Percentiles rank a stretch among this genome's conserved stretches.
These are phyloP conservation scores for Drosophila ercepeae DNA, from an alignment of 1,140 invertebrate genomes.

Conservation along the genomic window DNA sequence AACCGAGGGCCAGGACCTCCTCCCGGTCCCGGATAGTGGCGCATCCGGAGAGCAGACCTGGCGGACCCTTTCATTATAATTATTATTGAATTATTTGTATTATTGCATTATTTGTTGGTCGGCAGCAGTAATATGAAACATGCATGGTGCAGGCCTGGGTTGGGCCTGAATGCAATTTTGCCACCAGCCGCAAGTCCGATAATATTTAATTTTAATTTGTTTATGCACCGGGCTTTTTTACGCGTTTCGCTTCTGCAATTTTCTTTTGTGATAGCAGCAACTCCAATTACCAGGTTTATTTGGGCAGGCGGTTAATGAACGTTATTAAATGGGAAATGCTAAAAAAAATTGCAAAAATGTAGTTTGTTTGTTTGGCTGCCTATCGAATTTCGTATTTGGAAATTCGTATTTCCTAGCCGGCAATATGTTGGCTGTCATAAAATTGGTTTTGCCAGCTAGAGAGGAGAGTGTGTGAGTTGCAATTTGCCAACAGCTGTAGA, in stretches of 20 bases:
- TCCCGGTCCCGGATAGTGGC: background rate
- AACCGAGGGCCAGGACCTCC: constrained; percentile 13
- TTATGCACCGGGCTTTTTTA: constrained; percentile 50
- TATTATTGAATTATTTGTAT: constrained; percentile 81
- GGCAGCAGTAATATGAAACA: constrained; percentile 37
- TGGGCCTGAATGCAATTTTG: constrained; percentile 61
- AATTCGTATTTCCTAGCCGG: constrained; percentile 35
- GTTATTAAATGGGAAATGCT: constrained; percentile 57
- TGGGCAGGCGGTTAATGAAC: constrained; percentile 67
- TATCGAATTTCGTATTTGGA: constrained; percentile 58
- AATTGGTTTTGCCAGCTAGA: constrained; percentile 44
- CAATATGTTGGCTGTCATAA: constrained; percentile 69
- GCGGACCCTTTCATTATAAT: constrained; percentile 71
- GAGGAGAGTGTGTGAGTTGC: constrained; percentile 32
- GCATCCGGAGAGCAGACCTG: background rate
- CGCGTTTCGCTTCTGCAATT: constrained; percentile 1
- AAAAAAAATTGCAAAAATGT: background rate
- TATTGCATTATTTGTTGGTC: constrained; percentile 73
- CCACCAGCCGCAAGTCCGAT: constrained; percentile 46
- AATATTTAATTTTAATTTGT: constrained; percentile 82
- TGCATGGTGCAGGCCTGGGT: constrained; percentile 5
- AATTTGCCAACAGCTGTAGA: constrained; percentile 75
- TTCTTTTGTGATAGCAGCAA: constrained; percentile 41
- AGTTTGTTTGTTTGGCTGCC: constrained; percentile 33
- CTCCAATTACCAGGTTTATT: constrained; percentile 70